These are phyloP conservation scores for Chrysocyon brachyurus DNA, from an alignment of 2,797 vertebrate species.

Conservation along the genomic window DNA sequence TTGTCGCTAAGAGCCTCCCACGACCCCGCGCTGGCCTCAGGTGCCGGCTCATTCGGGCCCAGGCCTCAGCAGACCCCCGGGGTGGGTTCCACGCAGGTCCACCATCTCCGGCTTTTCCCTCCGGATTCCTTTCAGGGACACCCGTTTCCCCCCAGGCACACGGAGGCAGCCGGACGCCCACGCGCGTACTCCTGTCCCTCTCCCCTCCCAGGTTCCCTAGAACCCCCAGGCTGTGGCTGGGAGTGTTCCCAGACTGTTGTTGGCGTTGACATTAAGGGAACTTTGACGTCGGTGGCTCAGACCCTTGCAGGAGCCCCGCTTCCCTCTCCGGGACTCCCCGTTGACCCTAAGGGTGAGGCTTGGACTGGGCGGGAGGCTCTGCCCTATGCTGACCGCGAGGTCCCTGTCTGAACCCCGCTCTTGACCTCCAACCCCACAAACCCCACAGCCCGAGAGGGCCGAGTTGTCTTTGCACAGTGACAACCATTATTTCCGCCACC, in stretches of 20 bases:
- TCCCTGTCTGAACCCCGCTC: background rate
- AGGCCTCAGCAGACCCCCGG: background rate
- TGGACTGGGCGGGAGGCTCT: background rate
- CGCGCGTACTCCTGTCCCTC: background rate
- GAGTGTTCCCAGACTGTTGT: too few relatives aligned
- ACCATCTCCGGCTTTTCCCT: background rate
- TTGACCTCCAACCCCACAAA: background rate
- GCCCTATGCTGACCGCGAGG: background rate
- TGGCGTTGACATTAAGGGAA: background rate
- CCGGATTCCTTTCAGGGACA: background rate
- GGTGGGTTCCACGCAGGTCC: background rate
- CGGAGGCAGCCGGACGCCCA: too few relatives aligned
- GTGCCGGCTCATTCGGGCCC: too few relatives aligned
- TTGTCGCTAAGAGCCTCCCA: background rate
- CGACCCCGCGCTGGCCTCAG: background rate
- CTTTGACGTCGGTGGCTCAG: background rate
- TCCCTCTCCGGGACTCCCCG: background rate
- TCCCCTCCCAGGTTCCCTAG: background rate
- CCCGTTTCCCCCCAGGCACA: background rate
- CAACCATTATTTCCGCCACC: background rate
- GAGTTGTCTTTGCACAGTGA: fast-evolving
- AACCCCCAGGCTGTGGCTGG: background rate
- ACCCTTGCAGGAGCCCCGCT: background rate
- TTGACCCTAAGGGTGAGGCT: background rate
- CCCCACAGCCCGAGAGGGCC: background rate